These are phyloP conservation scores for Rhagonycha lutea DNA, from an alignment of 2,888 invertebrate species.

Conservation along the genomic window DNA sequence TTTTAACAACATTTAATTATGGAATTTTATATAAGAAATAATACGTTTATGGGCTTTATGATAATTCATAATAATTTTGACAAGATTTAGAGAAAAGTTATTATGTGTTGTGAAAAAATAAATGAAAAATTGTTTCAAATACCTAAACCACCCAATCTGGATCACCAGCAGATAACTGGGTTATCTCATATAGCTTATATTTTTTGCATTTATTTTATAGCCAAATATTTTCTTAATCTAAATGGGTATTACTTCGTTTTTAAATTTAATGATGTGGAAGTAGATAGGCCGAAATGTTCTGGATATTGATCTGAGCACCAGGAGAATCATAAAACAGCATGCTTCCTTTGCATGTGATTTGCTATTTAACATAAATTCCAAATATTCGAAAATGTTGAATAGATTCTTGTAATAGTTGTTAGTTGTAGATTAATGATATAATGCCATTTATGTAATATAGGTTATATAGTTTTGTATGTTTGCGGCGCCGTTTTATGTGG, in stretches of 20 bases:
- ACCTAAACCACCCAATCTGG: background rate
- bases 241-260: background rate
- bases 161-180: background rate
- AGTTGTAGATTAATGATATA: background rate
- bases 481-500: constrained; percentile 35
- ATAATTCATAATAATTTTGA: no score
- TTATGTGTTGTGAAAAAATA: no score
- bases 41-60: no score
- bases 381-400: background rate
- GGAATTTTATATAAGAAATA: background rate
- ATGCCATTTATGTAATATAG: constrained; percentile 23
- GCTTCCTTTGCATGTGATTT: background rate
- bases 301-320: background rate
- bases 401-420: background rate
- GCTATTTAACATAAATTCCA: background rate
- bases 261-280: background rate
- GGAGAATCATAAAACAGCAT: background rate
- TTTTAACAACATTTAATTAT: background rate
- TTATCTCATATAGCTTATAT: background rate
- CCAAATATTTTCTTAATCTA: background rate
- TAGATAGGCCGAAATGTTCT: background rate
- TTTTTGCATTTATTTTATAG: background rate
- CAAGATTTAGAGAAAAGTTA: background rate
- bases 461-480: constrained; percentile 33
- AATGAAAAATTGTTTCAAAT: no score